Conservation (phyloP, 1,140 invertebrate genomes). For the Hypothenemus hampei region DNA sequence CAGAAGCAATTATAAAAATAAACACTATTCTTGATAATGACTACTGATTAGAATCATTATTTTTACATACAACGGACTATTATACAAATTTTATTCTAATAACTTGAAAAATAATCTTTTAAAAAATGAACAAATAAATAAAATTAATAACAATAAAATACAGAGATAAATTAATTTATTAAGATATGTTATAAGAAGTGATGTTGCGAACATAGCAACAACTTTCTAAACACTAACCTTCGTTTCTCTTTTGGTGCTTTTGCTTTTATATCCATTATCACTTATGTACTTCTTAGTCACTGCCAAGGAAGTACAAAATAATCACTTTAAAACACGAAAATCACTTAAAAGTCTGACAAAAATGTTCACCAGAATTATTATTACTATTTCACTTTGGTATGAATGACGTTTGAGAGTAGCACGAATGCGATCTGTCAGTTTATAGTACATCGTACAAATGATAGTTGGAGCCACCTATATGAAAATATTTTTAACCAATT, state of each 20-base stretch:
- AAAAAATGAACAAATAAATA: background rate
- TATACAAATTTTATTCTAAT: background rate
- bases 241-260: constrained; percentile 35
- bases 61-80: background rate
- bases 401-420: constrained; percentile 21
- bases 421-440: background rate
- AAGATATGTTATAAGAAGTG: too few species aligned
- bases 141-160: constrained; percentile 1
- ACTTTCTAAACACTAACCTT: constrained; percentile 32
- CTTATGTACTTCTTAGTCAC: constrained; percentile 36
- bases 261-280: constrained; percentile 32
- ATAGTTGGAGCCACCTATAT: too few species aligned
- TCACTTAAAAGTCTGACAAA: constrained; percentile 18
- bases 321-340: constrained; percentile 23
- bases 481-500: too few species aligned
- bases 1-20: constrained; percentile 15
- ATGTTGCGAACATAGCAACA: too few species aligned
- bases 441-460: too few species aligned
- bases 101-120: background rate
- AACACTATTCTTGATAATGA: constrained; percentile 14
- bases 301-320: constrained; percentile 38
- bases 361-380: constrained; percentile 9
- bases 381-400: constrained; percentile 10
- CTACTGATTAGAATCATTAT: background rate
- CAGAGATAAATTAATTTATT: too few species aligned